phyloP scores from a whole-genome alignment of 2,797 vertebrate genomes.

The Neosalanx taihuensis region DNA sequence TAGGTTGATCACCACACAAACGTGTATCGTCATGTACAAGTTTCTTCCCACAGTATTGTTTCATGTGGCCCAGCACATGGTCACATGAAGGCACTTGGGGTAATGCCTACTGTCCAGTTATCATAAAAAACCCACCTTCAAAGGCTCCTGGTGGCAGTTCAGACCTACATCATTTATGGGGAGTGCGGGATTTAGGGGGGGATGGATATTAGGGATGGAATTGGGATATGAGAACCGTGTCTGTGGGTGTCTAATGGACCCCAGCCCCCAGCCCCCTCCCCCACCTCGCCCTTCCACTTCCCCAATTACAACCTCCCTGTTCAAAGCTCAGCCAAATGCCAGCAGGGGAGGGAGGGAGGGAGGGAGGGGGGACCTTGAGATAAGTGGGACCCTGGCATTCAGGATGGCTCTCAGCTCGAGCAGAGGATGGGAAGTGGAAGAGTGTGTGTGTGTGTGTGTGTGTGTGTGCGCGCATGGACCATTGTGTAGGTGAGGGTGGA shows the following conservation, averaged over 20 bases:
- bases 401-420: not conserved
- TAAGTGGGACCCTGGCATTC: not conserved
- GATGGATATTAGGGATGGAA: not conserved
- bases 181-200: not conserved
- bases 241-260: not conserved
- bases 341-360: not conserved
- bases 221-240: constrained; percentile 3
- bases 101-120: not conserved
- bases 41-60: constrained; percentile 11
- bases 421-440: not conserved
- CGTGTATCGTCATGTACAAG: constrained; percentile 8
- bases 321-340: not conserved
- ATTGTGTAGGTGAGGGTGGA: constrained; percentile 7
- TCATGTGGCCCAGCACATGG: not conserved
- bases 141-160: not conserved
- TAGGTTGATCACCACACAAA: not conserved
- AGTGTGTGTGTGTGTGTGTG: not conserved
- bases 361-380: not conserved
- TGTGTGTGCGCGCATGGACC: constrained; percentile 5
- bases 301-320: not conserved
- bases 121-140: constrained; percentile 1
- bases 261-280: not conserved
- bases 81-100: too few species aligned
- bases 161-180: not conserved
- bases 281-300: not conserved